Base-by-base conservation (phyloP, 2,888 invertebrate species). In the Perdita meconis region DNA sequence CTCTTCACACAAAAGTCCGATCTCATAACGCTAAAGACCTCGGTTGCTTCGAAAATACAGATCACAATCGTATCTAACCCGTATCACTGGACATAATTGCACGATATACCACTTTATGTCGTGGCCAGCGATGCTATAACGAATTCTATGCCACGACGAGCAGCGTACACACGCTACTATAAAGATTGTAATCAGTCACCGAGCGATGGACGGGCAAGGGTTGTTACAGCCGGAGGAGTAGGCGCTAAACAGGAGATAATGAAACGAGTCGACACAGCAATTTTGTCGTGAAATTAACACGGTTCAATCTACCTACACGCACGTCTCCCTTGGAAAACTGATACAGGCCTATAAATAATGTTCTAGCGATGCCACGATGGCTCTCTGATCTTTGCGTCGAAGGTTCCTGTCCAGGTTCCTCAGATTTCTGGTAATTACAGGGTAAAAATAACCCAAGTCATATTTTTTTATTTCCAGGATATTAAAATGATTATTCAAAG, bases 241-340 rank as follows among this genome's bases (percentile, higher is more conserved):
- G 82, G 82, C 79, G 83, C 64, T 80, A 83, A 83, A 80, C 80
- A 77, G 74, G 57, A 83, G 83, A 82, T 82, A 82, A 82, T 74
- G 71, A 59, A 81, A 77, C 71, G 69, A 64, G 68, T 77, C 66
- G 78, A 57, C 80, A 51, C 53, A 40, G 72, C 75, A 76, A 79
- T 79, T 82, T 78, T 68, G 69, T 79, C 83, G 77, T 34, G 44
- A 36, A 72, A 73, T 79, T 79, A 77, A 77, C 64, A 66, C 80
- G 70, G 55, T 53, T 47, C 76, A 47, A 63, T 70, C 69, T 66
- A 64, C 75, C 51, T 36, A 60, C 66, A 36, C 60, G 55, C 55
- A 40, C 63, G 38, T 53, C 60, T 50, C 19, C 26, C 26, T 44
- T 13, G 56, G 36, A 64, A 53, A 69, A 53, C 51, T 44, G 51